Conservation (phyloP, 2,113 vertebrate genomes). For the Paralichthys olivaceus region DNA sequence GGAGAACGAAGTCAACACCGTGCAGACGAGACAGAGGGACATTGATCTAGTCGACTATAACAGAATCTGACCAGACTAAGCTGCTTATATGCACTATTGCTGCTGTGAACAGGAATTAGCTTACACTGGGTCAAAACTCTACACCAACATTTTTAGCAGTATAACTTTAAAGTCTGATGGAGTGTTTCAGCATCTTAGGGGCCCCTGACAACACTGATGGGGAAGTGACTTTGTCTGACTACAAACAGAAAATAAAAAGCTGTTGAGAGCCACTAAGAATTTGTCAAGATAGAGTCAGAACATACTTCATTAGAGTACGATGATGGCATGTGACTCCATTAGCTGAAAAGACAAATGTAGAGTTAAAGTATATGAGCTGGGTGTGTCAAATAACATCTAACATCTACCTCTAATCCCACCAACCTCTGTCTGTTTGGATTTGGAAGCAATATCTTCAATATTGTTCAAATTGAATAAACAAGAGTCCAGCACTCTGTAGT, state of each 20-base stretch:
- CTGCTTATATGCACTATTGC: slow-evolving; percentile 62
- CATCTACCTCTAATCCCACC: too few relatives aligned
- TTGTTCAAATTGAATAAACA: too few relatives aligned
- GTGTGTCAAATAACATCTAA: too few relatives aligned
- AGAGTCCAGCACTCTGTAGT: too few relatives aligned
- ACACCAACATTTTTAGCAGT: slow-evolving; percentile 44
- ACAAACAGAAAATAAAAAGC: neutral
- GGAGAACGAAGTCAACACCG: slow-evolving; percentile 8
- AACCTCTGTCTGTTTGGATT: too few relatives aligned
- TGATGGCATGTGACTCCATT: too few relatives aligned
- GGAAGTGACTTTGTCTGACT: neutral
- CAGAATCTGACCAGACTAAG: slow-evolving; percentile 46
- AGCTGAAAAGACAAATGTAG: too few relatives aligned
- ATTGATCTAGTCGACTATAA: slow-evolving; percentile 38
- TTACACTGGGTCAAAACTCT: slow-evolving; percentile 33
- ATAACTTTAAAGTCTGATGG: slow-evolving; percentile 53
- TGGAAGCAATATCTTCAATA: too few relatives aligned
- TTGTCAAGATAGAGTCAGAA: too few relatives aligned
- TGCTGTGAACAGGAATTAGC: slow-evolving; percentile 67
- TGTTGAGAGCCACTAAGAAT: neutral
- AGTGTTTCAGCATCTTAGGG: slow-evolving; percentile 57
- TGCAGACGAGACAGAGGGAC: slow-evolving; percentile 13
- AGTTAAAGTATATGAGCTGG: too few relatives aligned
- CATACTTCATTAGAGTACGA: too few relatives aligned
- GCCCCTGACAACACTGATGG: slow-evolving; percentile 29